Conservation (phyloP, 2,797 vertebrate genomes). For the Pipistrellus kuhlii region DNA sequence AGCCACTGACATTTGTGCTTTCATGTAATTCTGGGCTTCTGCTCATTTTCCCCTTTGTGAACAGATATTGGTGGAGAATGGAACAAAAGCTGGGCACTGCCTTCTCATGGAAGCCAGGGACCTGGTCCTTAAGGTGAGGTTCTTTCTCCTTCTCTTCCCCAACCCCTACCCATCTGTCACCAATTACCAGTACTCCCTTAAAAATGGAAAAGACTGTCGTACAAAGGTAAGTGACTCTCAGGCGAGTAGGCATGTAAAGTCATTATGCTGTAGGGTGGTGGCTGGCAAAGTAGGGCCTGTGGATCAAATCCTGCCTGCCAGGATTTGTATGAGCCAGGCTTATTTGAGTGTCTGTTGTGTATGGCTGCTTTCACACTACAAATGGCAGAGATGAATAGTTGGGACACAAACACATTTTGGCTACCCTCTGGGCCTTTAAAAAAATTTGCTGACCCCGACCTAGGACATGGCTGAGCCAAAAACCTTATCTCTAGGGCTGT, state of each 20-base stretch:
- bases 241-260: not conserved
- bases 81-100: constrained; percentile 92
- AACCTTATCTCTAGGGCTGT: not conserved
- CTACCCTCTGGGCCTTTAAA: not conserved
- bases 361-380: not conserved
- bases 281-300: not conserved
- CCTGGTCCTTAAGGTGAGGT: constrained; percentile 87
- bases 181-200: not conserved
- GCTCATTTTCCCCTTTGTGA: not conserved
- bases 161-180: not conserved
- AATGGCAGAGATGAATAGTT: not conserved
- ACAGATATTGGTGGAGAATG: constrained; percentile 93
- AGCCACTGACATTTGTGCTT: not conserved
- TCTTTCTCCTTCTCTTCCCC: not conserved
- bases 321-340: not conserved
- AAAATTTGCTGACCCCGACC: not conserved
- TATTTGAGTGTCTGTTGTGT: not conserved
- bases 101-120: constrained; percentile 94
- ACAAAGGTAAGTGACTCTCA: not conserved
- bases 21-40: not conserved
- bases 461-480: constrained; percentile 8
- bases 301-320: not conserved
- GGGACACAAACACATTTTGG: not conserved
- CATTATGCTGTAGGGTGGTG: not conserved
- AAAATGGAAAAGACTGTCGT: not conserved